Base-by-base conservation (phyloP, 2,888 invertebrate genomes). In the Stegophylla sp. region DNA sequence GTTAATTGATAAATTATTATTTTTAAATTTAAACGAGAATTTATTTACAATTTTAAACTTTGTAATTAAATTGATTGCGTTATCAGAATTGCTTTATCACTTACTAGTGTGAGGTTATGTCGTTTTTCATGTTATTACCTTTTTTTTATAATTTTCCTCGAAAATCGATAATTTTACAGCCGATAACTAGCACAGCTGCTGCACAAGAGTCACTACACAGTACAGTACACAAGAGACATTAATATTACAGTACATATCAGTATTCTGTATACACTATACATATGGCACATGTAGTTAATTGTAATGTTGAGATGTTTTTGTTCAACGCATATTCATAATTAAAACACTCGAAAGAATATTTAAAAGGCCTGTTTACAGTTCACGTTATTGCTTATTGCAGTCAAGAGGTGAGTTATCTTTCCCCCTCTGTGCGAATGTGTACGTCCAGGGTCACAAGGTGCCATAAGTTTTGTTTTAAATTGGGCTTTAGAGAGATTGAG, bases 361-460 rank as follows among this genome's bases (percentile, higher is more conserved):
- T 48, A 15, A 51, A 74, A 74, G 34, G 63, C 48, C 28, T 34
- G 48, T 51, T 34, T 12, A 7, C 63, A 20, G 48, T 61, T 41
- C 13, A 13, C 23, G 51, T 51, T 64, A 41, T 5, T 41, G 59
- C n/a, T 45, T 73, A 43, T 45, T 41, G 23, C 51, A 34, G 75
- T 64, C 75, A 48, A 64, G 63, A 20, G 64, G 64, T 75, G 64
- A 75, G 74, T 74, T 75, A 75, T 75, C 75, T 51, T 53, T 75
- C 53, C 75, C 64, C 75, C 63, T 41, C 75, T 41, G 9, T 41
- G 41, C 20, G 13, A 10, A 23, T 20, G 41, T 13, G 23, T 13
- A 53, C 41, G n/a, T 43, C 75, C 75, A 75, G 75, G 75, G 75
- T 75, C 75, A 75, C 64, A 53, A 73, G 75, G 64, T 66, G 75